Evolutionary conservation across 2,113 vertebrate genomes (phyloP).

Genomic region (Pollachius pollachius): DNA sequence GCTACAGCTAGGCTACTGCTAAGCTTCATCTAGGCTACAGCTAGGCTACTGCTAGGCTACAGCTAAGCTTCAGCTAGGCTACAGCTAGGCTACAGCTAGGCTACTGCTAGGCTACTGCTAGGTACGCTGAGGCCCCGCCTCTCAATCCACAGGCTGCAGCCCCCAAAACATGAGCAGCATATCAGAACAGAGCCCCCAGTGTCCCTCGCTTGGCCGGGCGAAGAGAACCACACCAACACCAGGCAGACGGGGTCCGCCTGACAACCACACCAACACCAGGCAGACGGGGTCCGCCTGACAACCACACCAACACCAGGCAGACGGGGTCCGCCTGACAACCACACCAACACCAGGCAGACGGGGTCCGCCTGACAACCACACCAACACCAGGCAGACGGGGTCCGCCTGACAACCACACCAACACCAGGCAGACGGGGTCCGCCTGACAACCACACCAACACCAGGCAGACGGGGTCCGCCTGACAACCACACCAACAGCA

Average conservation of each 20-base stretch:
- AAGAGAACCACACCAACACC: conserved; percentile 19
- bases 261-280: too few species aligned
- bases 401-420: neutral
- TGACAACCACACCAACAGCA: neutral
- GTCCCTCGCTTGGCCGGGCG: conserved; percentile 41
- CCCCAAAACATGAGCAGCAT: conserved; percentile 23
- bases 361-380: too few species aligned
- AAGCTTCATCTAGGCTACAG: too few species aligned
- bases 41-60: too few species aligned
- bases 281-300: too few species aligned
- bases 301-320: neutral
- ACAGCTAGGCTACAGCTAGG: too few species aligned
- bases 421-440: neutral
- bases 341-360: neutral
- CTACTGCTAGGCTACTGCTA: conserved; percentile 34
- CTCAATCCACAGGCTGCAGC: conserved; percentile 24
- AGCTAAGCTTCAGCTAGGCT: too few species aligned
- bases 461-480: too few species aligned
- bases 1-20: too few species aligned
- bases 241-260: neutral
- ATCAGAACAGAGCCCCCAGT: conserved; percentile 41
- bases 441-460: neutral
- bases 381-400: neutral
- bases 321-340: neutral
- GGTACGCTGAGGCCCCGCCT: conserved; percentile 41